Base-by-base conservation (phyloP, 1,140 invertebrate species). In the Dendroctonus ponderosae region DNA sequence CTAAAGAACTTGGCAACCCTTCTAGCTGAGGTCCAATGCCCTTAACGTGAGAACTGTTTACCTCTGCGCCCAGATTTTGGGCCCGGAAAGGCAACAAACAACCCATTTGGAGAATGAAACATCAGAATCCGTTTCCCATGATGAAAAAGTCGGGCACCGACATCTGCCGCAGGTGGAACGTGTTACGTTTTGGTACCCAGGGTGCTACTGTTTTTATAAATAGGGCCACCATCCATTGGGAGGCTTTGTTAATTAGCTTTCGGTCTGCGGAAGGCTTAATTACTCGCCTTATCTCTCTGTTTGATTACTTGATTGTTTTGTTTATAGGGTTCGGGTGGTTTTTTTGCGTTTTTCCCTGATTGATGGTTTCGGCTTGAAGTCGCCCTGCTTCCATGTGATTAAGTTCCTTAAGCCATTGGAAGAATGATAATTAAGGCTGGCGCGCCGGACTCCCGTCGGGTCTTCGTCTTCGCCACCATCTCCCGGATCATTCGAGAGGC, bases 201-300 rank as follows among this genome's bases (percentile, higher is more conserved):
- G 59, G 59, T 62, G 59, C 59, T 62, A 62, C 59, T 62, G 59
- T 62, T 62, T 62, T 59, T 62, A 57, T 57, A 57, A 57, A 57
- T 57, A 57, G 54, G 26, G 26, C 26, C 26, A 57, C 42, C 54
- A 57, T 57, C 37, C 39, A 42, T 26, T 42, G 43, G 54, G 39
- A 42, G 41, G 41, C 54, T 57, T 43, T 41, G 43, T 57, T 14
- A 57, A 43, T 50, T 41, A 56, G 11, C 43, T 53, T 57, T 57
- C 26, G 12, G 54, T 57, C 40, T 57, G 12, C 7, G 6, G 43
- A 11, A 15, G 40, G 38, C 43, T 57, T 42, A 57, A 57, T 57
- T 57, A 57, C 43, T 39, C 12, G 43, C 26, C 40, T 57, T 57
- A 57, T 57, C 54, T 26, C 26, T 57, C 14, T 57, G 39, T 57